Evolutionary conservation across 2,797 vertebrate genomes (phyloP).

Genomic region (Silurus lanzhouensis): DNA sequence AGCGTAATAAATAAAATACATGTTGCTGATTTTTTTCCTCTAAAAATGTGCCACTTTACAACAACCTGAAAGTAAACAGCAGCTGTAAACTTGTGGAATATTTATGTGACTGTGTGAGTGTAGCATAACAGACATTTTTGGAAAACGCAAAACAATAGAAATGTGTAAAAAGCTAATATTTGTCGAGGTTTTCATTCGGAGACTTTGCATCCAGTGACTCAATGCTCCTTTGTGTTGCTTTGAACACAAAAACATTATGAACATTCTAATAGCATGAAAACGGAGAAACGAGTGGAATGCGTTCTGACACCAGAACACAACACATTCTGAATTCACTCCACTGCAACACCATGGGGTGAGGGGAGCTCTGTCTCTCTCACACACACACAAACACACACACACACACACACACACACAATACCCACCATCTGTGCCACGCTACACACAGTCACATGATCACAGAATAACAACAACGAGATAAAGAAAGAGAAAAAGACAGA

Average conservation of each 20-base stretch:
- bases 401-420: slow-evolving; percentile 16
- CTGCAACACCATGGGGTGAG: slow-evolving; percentile 23
- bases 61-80: background rate
- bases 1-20: slow-evolving; percentile 2
- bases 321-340: slow-evolving; percentile 15
- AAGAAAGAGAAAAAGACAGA: slow-evolving; percentile 1
- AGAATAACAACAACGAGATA: slow-evolving; percentile 16
- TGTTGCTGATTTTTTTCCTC: background rate
- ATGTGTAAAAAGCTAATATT: background rate
- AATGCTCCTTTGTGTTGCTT: background rate
- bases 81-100: background rate
- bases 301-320: slow-evolving; percentile 3
- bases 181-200: background rate
- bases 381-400: slow-evolving; percentile 14
- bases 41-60: background rate
- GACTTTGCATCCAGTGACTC: background rate
- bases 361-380: background rate
- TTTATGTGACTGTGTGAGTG: background rate
- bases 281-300: background rate
- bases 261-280: background rate
- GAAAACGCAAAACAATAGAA: background rate
- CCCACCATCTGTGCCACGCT: slow-evolving; percentile 43
- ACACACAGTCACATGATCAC: slow-evolving; percentile 32
- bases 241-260: background rate
- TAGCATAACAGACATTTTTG: background rate